Percentiles rank a stretch among this genome's conserved stretches.
Evolutionary conservation across 1,140 invertebrate species (phyloP).

Genomic region (Plutomurus gul): DNA sequence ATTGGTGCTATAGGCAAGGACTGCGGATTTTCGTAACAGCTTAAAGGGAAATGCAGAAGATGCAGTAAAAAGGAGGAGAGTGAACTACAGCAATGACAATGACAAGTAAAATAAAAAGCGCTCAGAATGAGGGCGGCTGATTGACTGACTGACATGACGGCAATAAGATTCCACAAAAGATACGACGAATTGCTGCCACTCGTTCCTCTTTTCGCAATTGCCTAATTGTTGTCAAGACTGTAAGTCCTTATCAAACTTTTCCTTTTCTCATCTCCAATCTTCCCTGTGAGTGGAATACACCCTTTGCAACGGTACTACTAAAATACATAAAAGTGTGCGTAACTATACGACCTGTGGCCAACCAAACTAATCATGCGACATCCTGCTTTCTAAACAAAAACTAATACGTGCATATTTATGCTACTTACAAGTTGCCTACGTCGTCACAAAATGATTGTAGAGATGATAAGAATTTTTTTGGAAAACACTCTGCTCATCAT

Average conservation of each 20-base stretch:
- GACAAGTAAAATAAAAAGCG: conserved; percentile 9
- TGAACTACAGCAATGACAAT: background rate
- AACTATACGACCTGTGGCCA: no score
- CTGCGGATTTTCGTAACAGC: background rate
- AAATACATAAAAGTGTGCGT: no score
- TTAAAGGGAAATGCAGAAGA: background rate
- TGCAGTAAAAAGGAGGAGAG: background rate
- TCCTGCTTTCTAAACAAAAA: no score
- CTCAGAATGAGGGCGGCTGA: conserved; percentile 9
- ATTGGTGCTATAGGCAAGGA: no score
- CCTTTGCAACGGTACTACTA: no score
- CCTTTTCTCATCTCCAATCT: conserved; percentile 22
- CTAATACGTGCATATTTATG: no score
- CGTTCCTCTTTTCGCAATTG: background rate
- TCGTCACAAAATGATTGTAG: no score
- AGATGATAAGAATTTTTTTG: no score
- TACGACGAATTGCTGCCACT: background rate
- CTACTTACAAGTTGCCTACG: no score
- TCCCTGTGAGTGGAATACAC: no score
- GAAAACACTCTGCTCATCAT: no score
- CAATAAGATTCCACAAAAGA: background rate
- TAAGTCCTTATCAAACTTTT: background rate
- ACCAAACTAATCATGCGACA: no score
- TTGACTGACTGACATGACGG: conserved; percentile 12
- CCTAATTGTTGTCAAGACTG: background rate